Evolutionary conservation across 30 jellyfish, hydroid and myxozoan genomes (phyloP), one percentile per base, ranked within the genome.

Genomic region (Aurelia coerulea): DNA sequence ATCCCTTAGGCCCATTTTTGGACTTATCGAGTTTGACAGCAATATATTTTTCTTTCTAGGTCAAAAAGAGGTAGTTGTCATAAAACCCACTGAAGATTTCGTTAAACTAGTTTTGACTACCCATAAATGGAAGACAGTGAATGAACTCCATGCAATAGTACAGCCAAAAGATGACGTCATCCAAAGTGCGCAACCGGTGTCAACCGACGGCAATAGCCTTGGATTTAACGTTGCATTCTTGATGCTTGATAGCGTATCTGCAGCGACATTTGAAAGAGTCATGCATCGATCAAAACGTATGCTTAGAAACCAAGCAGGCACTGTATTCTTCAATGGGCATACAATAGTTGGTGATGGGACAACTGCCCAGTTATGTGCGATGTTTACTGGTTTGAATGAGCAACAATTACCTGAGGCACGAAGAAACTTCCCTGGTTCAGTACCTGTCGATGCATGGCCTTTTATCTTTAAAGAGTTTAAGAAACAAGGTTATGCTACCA

Each of bases 261-360:
- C 85, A 29, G 85, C 72, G 42, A 50, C 58, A 62, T 74, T 74
- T 70, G 80, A 85, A 60, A 70, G 92, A 54, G 46, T 46, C 52
- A 23, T 83, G 79, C 76, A 74, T 16, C 66, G 64, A 39, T 58
- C 95, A 12, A 68, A 52, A 50, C 49, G 37, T 17, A 52, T 35
- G 16, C 83, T 85, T 34, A 62, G 53, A 62, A 76, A 68, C 9
- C 31, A 29, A 19, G 81, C 78, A 12, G 51, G 65, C 12, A 49
- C 81, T 50, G 69, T 74, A 3, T 33, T 85, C 81, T 60, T 85
- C 17, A 85, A 85, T 35, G 95, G 96, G 3, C 96, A 88, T 46
- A 68, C 96, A 31, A 79, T 88, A 19, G 96, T 79, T 0, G 96
- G 96, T 17, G 96, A 88, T 80, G 96, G 96, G 56, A 88, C 96